Conservation (phyloP, 2,113 vertebrate species). For the Ptyas mucosa region DNA sequence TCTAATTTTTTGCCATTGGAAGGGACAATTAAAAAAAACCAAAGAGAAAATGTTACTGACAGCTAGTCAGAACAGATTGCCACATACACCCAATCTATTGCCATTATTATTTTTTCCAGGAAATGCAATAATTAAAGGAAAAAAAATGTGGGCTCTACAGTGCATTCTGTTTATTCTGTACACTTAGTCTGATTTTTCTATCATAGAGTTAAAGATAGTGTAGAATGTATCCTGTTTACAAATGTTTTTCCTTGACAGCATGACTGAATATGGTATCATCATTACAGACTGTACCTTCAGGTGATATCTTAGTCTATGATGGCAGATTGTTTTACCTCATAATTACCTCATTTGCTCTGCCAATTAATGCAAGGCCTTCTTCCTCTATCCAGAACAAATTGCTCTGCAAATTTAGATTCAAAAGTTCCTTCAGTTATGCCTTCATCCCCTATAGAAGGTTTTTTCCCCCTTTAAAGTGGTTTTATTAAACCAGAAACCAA, state of each 20-base stretch:
- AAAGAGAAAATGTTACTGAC: not conserved
- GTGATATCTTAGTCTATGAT: not conserved
- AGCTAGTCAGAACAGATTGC: not conserved
- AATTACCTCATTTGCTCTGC: not conserved
- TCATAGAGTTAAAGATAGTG: not conserved
- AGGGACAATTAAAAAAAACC: not conserved
- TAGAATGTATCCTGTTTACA: not conserved
- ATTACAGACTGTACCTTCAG: not conserved
- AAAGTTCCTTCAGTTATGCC: not conserved
- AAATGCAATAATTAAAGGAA: not conserved
- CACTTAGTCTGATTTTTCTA: not conserved
- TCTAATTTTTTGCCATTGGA: conserved; percentile 9
- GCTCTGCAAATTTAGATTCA: not conserved
- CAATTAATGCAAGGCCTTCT: not conserved
- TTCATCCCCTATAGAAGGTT: not conserved
- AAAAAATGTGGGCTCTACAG: not conserved
- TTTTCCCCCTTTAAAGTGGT: not conserved
- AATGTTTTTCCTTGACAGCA: not conserved
- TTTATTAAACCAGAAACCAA: not conserved
- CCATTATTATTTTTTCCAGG: not conserved
- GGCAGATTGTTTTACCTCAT: not conserved
- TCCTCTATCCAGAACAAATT: not conserved
- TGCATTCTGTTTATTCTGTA: not conserved
- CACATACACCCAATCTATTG: not conserved
- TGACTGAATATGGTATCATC: not conserved